These are phyloP conservation scores for Sebastes minor DNA, from an alignment of 2,797 vertebrate species.

Conservation along the genomic window DNA sequence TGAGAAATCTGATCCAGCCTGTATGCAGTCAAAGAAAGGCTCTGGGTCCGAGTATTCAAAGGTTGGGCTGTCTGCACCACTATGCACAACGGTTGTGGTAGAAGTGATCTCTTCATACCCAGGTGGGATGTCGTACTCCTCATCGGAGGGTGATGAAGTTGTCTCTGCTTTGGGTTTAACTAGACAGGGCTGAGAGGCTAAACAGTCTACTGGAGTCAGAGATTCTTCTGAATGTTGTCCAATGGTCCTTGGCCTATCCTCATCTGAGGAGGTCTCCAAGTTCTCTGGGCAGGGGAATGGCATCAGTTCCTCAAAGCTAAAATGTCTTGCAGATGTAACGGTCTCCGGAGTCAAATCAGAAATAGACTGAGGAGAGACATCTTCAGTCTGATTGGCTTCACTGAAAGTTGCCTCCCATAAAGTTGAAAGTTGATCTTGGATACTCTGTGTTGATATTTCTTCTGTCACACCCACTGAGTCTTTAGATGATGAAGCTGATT, in stretches of 20 bases:
- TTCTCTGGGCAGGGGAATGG: slow-evolving; percentile 6
- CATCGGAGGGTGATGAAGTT: slow-evolving; percentile 50
- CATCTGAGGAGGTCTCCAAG: slow-evolving; percentile 26
- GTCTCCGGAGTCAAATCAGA: slow-evolving; percentile 68
- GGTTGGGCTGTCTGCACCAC: slow-evolving; percentile 22
- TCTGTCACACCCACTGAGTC: slow-evolving; percentile 15
- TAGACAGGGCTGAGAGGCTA: slow-evolving; percentile 17
- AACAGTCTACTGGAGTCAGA: slow-evolving; percentile 30
- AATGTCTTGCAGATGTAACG: slow-evolving; percentile 49
- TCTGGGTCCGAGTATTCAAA: slow-evolving; percentile 71
- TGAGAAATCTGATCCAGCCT: slow-evolving; percentile 68
- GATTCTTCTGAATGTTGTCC: slow-evolving; percentile 39
- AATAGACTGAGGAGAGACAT: slow-evolving; percentile 48
- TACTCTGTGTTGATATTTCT: slow-evolving; percentile 26
- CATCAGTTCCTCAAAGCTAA: slow-evolving; percentile 69
- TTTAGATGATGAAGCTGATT: slow-evolving; percentile 9
- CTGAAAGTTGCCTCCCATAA: slow-evolving; percentile 18
- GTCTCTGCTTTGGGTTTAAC: slow-evolving; percentile 34
- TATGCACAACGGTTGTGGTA: slow-evolving; percentile 6
- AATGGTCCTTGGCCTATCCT: slow-evolving; percentile 16
- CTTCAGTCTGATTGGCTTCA: slow-evolving; percentile 35
- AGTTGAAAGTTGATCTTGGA: slow-evolving; percentile 19
- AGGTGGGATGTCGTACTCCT: slow-evolving; percentile 50
- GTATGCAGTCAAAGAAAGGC: slow-evolving; percentile 78
- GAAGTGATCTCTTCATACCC: slow-evolving; percentile 27